Conservation (phyloP, 2,797 vertebrate genomes). For the Acanthornis magna region DNA sequence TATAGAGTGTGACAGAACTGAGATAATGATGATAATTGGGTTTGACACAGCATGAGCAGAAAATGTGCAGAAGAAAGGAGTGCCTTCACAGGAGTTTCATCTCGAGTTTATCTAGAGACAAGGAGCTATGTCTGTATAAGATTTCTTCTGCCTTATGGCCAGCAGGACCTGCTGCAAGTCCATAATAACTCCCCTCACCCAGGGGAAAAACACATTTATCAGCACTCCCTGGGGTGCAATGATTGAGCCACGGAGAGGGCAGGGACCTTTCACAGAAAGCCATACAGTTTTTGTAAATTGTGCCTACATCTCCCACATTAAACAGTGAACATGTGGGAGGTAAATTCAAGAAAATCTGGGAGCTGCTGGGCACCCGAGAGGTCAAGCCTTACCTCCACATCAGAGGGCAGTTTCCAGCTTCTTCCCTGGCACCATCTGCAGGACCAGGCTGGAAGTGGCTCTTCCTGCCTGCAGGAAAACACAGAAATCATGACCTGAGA, state of each 20-base stretch:
- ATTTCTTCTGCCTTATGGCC: neutral
- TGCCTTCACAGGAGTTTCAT: slow-evolving; percentile 7
- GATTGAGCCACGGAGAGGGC: neutral
- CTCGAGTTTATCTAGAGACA: neutral
- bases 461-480: neutral
- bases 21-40: slow-evolving; percentile 29
- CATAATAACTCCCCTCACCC: neutral
- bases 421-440: neutral
- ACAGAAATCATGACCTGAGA: neutral
- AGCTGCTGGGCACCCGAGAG: neutral
- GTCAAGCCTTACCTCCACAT: neutral
- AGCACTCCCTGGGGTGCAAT: neutral
- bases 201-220: neutral
- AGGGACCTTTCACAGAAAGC: neutral
- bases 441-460: neutral
- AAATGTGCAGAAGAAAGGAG: slow-evolving; percentile 33
- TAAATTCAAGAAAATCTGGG: neutral
- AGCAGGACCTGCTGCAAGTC: neutral
- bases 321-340: rapidly evolving
- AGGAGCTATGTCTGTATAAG: neutral
- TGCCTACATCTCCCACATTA: neutral
- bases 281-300: neutral
- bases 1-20: slow-evolving; percentile 40
- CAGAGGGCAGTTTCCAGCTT: neutral
- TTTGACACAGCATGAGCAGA: slow-evolving; percentile 21